Base-by-base conservation (phyloP, 2,888 invertebrate genomes). In the Cylindroiulus punctatus region DNA sequence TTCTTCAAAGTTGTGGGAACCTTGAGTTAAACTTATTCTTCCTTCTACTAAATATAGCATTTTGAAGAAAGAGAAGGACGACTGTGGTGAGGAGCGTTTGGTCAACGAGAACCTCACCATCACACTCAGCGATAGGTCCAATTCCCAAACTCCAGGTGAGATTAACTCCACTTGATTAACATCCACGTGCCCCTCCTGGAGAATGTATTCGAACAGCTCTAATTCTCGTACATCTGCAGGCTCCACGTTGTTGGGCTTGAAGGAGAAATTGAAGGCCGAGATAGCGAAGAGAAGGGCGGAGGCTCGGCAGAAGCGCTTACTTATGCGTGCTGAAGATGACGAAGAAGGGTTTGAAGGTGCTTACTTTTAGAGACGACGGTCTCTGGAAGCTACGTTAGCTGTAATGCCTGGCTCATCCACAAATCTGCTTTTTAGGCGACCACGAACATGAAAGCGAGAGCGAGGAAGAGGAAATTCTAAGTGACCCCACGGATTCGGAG, bases 231-330 rank as follows among this genome's bases (percentile, higher is more conserved):
- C 91, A 47, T 93, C 94, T 90, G 95, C 96, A 81, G 96, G 97
- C 0, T 93, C 93, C 2, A 94, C 94, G 88, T 93, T 95, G 88
- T 90, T 93, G n/a, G 94, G 93, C 88, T 91, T 97, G 85, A 94
- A 94, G 89, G 93, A 94, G 87, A 94, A 94, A 88, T 92, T 97
- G 1, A 93, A 94, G 89, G 92, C 93, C 19, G 92, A 94, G 90
- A 96, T 97, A 89, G 93, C 93, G 2, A 92, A 93, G 88, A 94
- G 94, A 89, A 92, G 96, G 85, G 93, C 94, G 65, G 92, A 94
- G 87, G 94, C 95, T 88, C 93, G 96, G 93, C 92, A 93, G 86
- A 93, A 94, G 89, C 93, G 94, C 85, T 91, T 93, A 42, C 93
- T 94, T 87, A 90, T 92, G 85, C 90, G 90, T 87, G 88, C 89